Evolutionary conservation across 2,797 vertebrate species (phyloP), one percentile per base, ranked within the genome.

Genomic region (Myotis pilosus): DNA sequence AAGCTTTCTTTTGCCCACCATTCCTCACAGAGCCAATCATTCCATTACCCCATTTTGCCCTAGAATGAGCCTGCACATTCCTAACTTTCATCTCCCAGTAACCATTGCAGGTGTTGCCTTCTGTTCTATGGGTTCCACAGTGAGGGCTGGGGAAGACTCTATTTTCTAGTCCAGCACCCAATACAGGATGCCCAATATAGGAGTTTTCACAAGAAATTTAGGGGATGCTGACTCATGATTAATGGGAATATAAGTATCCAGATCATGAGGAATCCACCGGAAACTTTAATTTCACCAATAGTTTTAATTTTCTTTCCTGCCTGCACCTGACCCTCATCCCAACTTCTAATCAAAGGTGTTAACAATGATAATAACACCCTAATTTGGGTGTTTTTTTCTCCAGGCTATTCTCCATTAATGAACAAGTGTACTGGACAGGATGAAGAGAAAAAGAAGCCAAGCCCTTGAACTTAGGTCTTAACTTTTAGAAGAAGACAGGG

Each of bases 281-380:
- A 91, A 94, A 68, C 38, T 86, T 76, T 11, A 60, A 55, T 87
- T 91, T 57, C 62, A 68, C 44, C 53, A 79, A 12, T 36, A 57
- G 5, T 60, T 78, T 93, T 38, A 11, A n/a, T 84, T 81, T 83
- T 71, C 44, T 93, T 87, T 71, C 87, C 78, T 28, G 23, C 33
- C 55, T 60, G 8, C 19, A 62, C 3, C 36, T 38, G 68, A 92
- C 53, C 74, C 79, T 87, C 33, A 44, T 69, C 44, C 80, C 79
- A 89, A 47, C 83, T 64, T 92, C 72, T 68, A 76, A 69, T 49
- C 60, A 49, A 71, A 95, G 28, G 51, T 81, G 19, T 78, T 92
- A 84, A 85, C 71, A 38, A 94, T 51, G 62, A 91, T 74, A 83
- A 68, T 41, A 62, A 60, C 17, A 47, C 44, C 49, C 38, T 87